These are phyloP conservation scores for Nymphicus hollandicus DNA, from an alignment of 2,113 vertebrate species.

Conservation along the genomic window DNA sequence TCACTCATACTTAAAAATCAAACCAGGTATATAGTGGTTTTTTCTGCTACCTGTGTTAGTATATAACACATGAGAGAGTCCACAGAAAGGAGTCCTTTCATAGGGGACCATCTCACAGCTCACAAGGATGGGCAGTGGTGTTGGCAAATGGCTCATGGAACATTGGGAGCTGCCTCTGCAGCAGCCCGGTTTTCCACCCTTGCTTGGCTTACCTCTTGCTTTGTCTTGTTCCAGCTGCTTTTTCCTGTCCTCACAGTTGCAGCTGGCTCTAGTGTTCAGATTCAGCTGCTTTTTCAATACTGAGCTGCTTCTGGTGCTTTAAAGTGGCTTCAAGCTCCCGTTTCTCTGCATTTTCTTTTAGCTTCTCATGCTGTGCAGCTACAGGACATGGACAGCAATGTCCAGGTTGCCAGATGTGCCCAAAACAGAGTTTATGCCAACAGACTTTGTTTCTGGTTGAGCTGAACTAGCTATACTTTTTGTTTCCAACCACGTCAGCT, in stretches of 20 bases:
- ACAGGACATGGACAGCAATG: neutral
- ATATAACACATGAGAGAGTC: fast-evolving
- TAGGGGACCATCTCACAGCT: neutral
- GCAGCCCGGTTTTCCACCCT: neutral
- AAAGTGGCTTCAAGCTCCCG: neutral
- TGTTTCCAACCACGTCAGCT: neutral
- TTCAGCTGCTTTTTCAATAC: neutral
- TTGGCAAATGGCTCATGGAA: neutral
- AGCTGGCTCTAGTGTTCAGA: neutral
- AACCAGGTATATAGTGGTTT: fast-evolving
- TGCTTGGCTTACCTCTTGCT: neutral
- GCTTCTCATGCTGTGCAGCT: neutral
- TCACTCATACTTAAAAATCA: neutral
- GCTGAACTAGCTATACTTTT: neutral
- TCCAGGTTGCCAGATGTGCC: neutral
- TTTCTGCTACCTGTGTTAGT: neutral
- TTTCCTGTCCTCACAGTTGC: neutral
- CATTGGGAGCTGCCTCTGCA: neutral
- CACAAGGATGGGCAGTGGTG: neutral
- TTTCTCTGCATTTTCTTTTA: neutral
- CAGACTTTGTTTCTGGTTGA: neutral
- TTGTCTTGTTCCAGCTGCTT: neutral
- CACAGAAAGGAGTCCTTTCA: neutral
- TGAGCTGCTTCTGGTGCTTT: neutral
- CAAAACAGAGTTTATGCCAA: neutral